Evolutionary conservation across 2,797 vertebrate species (phyloP).

Genomic region (Tenualosa thibaudeaui): DNA sequence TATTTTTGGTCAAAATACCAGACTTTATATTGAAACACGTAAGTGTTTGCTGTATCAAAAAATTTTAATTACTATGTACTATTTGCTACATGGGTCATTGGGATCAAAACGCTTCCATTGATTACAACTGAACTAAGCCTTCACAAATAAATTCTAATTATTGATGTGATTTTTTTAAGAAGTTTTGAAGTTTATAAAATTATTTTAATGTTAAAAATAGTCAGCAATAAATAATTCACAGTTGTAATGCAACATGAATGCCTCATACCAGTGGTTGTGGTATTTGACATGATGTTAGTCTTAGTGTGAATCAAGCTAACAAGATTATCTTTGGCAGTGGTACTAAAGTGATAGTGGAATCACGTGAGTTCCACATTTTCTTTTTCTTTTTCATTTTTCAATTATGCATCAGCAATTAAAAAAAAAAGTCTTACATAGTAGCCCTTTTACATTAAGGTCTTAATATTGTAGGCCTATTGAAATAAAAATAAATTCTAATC

Average conservation of each 20-base stretch:
- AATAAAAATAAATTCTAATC: background rate
- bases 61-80: background rate
- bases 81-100: background rate
- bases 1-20: background rate
- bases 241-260: background rate
- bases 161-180: too few species aligned
- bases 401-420: background rate
- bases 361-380: background rate
- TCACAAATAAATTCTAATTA: too few species aligned
- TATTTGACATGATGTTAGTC: constrained; percentile 4
- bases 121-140: background rate
- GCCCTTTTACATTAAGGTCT: too few species aligned
- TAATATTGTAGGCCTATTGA: too few species aligned
- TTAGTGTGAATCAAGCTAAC: constrained; percentile 5
- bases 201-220: background rate
- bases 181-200: background rate
- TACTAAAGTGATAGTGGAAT: background rate
- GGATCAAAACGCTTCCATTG: background rate
- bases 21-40: background rate
- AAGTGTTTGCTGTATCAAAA: background rate
- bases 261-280: background rate
- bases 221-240: background rate
- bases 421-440: background rate
- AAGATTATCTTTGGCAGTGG: constrained; percentile 26
- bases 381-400: background rate